Evolutionary conservation across 2,888 invertebrate species (phyloP), one percentile per base, ranked within the genome.

Genomic region (Hirtodrosophila cameraria): DNA sequence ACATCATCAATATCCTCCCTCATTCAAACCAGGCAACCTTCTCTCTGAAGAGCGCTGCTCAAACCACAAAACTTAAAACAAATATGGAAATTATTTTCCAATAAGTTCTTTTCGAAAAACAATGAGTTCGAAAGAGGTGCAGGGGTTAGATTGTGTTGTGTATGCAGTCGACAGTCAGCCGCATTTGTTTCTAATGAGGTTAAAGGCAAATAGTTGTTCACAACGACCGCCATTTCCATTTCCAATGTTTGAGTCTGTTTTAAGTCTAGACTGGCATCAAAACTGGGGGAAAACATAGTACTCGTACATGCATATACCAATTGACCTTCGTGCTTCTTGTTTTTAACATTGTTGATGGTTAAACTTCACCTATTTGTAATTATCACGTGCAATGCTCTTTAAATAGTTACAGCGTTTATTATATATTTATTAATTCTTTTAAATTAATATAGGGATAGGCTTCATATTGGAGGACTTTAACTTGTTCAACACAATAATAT

Each of bases 101-200:
- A 86, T 70, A 78, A 86, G 75, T 80, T 83, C 52, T 60, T 63
- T 25, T 20, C n/a, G n/a, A 39, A 69, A 67, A 59, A 72, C 74
- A 68, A 71, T 61, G 43, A 43, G 58, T 18, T 16, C n/a, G n/a
- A 12, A 8, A 12, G 43, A 30, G 4, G 20, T 9, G 30, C 13
- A 7, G 9, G 28, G 9, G 12, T 5, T 12, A 18, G 18, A 4
- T 18, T 18, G 18, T 1, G n/a, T 12, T n/a, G n/a, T 28, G 15
- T 23, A 33, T 59, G 20, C 35, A 52, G 50, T 30, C 16, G 31
- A 39, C 43, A 49, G 73, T 45, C 55, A 69, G 62, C 50, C 28
- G 52, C 48, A 58, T 73, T 85, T 79, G 63, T 75, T 81, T 72
- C 70, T 86, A 82, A 82, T 86, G 86, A 86, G 86, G 86, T 86